Evolutionary conservation across 1,140 invertebrate species (phyloP).

Genomic region (Panagrolaimus sp.): DNA sequence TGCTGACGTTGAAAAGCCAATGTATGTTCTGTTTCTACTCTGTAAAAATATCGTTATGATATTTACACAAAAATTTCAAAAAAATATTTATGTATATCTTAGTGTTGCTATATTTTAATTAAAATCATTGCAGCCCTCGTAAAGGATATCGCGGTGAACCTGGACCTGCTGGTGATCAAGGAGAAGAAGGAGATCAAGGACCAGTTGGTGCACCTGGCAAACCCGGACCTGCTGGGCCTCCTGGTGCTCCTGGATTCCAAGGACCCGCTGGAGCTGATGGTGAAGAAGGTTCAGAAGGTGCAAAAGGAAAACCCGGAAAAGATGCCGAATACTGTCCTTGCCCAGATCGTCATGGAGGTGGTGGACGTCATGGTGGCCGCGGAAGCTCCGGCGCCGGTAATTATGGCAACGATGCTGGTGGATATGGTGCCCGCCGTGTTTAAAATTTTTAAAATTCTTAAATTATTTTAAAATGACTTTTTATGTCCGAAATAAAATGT

Average conservation of each 20-base stretch:
- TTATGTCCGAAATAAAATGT: too few species aligned
- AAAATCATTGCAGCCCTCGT: too few species aligned
- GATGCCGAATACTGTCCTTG: slow-evolving; percentile 28
- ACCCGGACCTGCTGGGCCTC: slow-evolving; percentile 11
- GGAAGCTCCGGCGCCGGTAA: slow-evolving; percentile 12
- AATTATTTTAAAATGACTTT: neutral
- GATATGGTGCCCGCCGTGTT: neutral
- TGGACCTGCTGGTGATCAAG: neutral
- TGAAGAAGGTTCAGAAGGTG: slow-evolving; percentile 24
- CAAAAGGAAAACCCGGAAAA: slow-evolving; percentile 9
- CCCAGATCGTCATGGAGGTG: slow-evolving; percentile 17
- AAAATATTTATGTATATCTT: too few species aligned
- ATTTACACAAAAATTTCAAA: too few species aligned
- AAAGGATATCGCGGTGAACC: slow-evolving; percentile 18
- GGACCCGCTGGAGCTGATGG: slow-evolving; percentile 29
- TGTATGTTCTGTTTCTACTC: too few species aligned
- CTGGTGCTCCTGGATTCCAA: slow-evolving; percentile 16
- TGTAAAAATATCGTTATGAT: too few species aligned
- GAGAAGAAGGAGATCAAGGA: neutral
- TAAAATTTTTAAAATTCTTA: slow-evolving; percentile 4
- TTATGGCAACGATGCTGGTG: slow-evolving; percentile 9
- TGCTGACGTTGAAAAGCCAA: slow-evolving; percentile 14
- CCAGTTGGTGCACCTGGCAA: slow-evolving; percentile 7
- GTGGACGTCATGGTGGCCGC: neutral
- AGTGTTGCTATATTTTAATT: too few species aligned